Percentiles rank a stretch among this genome's conserved stretches.
These are phyloP conservation scores for Iguana delicatissima DNA, from an alignment of 2,797 vertebrate species.

Conservation along the genomic window DNA sequence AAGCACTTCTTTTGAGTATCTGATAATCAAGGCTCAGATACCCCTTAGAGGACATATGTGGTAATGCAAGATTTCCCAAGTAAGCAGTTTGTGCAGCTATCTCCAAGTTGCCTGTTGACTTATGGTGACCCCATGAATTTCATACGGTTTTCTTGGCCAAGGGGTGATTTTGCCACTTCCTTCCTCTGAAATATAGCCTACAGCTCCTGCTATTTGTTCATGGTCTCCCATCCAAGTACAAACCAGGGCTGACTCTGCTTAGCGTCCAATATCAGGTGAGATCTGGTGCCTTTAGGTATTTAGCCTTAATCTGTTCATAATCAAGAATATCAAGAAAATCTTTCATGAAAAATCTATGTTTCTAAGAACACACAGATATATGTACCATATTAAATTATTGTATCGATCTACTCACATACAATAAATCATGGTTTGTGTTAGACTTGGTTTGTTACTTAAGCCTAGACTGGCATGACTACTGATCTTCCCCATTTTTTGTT, in stretches of 20 bases:
- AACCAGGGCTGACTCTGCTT: too few species aligned
- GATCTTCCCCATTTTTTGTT: neutral
- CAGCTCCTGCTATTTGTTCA: too few species aligned
- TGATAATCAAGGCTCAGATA: conserved; percentile 70
- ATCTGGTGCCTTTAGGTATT: too few species aligned
- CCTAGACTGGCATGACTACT: neutral
- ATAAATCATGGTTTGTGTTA: neutral
- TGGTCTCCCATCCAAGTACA: too few species aligned
- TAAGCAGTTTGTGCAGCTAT: neutral
- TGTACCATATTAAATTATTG: neutral
- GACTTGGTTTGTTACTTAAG: too few species aligned
- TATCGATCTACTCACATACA: neutral
- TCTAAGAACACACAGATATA: neutral
- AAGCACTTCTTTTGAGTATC: neutral
- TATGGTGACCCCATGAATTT: too few species aligned
- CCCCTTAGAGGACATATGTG: conserved; percentile 78
- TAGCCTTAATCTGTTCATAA: too few species aligned
- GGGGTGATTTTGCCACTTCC: too few species aligned
- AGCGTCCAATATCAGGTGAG: too few species aligned
- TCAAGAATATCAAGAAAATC: neutral
- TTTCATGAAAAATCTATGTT: neutral
- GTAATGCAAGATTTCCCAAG: conserved; percentile 74
- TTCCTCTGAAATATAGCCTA: too few species aligned
- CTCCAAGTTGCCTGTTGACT: too few species aligned
- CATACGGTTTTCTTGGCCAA: too few species aligned